Evolutionary conservation across 2,113 vertebrate species (phyloP).

Genomic region (Orcinus orca): DNA sequence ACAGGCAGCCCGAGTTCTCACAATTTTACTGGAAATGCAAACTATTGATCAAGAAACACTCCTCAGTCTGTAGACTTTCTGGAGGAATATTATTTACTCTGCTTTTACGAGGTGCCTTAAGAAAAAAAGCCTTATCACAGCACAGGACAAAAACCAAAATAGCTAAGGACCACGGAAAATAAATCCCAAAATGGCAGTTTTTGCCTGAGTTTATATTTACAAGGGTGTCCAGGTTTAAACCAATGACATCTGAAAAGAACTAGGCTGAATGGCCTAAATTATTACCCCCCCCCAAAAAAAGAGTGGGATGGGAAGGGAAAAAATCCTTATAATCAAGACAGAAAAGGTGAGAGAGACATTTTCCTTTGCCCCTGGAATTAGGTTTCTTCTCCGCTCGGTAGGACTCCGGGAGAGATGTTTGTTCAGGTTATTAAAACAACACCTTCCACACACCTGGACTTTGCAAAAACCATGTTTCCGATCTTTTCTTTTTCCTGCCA

Average conservation of each 20-base stretch:
- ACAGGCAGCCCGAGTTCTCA: neutral
- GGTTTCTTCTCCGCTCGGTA: neutral
- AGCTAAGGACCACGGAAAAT: neutral
- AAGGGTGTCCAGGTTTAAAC: neutral
- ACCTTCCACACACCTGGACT: neutral
- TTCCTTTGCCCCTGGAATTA: neutral
- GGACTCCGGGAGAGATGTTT: neutral
- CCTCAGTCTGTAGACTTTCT: neutral
- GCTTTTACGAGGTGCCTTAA: neutral
- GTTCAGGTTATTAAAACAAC: neutral
- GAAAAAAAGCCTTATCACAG: neutral
- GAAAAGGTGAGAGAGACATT: neutral
- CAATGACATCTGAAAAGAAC: constrained; percentile 4
- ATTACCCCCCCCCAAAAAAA: neutral
- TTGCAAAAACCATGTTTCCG: neutral
- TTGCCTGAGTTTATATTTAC: neutral
- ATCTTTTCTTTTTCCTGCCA: neutral
- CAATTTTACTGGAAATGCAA: neutral
- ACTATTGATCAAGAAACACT: constrained; percentile 32
- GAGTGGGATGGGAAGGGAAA: neutral
- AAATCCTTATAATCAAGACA: neutral
- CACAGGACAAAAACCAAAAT: neutral
- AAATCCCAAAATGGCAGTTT: neutral
- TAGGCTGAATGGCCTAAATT: neutral
- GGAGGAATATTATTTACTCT: constrained; percentile 15